phyloP scores from a whole-genome alignment of 2,888 invertebrate genomes.

The Seira musarum region DNA sequence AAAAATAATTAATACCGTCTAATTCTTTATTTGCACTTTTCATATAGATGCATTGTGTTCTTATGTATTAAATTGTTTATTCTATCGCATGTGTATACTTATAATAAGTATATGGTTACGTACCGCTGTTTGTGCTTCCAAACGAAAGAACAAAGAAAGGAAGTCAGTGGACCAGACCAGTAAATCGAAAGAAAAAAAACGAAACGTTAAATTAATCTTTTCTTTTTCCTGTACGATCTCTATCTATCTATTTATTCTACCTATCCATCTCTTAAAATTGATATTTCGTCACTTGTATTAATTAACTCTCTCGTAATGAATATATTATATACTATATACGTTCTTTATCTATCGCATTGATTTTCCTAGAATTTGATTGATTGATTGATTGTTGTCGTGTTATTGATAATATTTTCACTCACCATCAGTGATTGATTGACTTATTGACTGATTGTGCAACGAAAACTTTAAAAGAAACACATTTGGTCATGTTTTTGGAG shows the following conservation, averaged over 20 bases:
- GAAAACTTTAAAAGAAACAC: slow-evolving; percentile 7
- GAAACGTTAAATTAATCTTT: neutral
- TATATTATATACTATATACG: neutral
- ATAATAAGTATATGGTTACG: slow-evolving; percentile 33
- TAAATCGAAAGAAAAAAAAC: neutral
- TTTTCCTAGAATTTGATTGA: slow-evolving; percentile 32
- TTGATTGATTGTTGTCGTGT: slow-evolving; percentile 22
- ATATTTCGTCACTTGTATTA: neutral
- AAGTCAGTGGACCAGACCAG: slow-evolving; percentile 59
- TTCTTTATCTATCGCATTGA: slow-evolving; percentile 23
- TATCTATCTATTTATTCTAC: neutral
- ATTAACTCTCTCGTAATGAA: slow-evolving; percentile 4
- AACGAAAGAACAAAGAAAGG: slow-evolving; percentile 61
- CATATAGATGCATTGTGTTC: neutral
- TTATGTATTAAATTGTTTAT: neutral
- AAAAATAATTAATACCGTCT: no score
- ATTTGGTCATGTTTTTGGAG: slow-evolving; percentile 59
- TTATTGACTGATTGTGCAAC: neutral
- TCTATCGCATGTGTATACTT: neutral
- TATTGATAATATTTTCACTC: slow-evolving; percentile 1
- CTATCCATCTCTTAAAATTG: neutral
- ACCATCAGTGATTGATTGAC: neutral
- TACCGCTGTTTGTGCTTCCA: slow-evolving; percentile 64
- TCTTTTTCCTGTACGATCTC: neutral
- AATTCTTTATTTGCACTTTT: no score